Base-by-base conservation (phyloP, 1,140 invertebrate species). In the Ceratina calcarata region DNA sequence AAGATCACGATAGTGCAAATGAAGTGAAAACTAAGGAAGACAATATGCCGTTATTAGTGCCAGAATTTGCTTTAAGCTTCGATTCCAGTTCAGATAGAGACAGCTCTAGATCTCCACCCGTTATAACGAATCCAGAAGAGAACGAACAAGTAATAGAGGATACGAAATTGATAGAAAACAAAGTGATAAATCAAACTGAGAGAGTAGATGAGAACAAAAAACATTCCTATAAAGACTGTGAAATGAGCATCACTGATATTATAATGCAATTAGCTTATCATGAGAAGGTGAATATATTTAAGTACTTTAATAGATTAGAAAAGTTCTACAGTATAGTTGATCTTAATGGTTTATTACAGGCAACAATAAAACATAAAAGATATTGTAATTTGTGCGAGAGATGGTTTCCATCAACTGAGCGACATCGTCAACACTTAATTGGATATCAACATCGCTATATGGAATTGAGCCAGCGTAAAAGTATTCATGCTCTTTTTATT, bases 311-410 rank as follows among this genome's bases (percentile, higher is more conserved):
- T 57, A 15, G 0, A 16, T 22, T 18, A 0, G 51, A 49, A 51
- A 69, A 0, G 12, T 70, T 32, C 18, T 15, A 27, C 2, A 18
- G 53, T 60, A 12, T 49, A 45, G 10, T 16, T 45, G 13, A 77
- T 18, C 64, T 64, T 49, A 27, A 55, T 15, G 3, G 8, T 18
- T 75, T 72, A 20, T 73, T 49, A 3, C 55, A 93, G 92, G 91
- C 92, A 58, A 92, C 91, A 20, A 93, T 93, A 73, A 92, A 89
- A 13, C 90, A 93, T 68, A 89, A 86, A 78, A 89, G 89, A 18
- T 93, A 93, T 61, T 93, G 93, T 57, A 90, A 88, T 45, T 84
- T 93, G 6, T 93, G 93, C 60, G 92, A 93, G 78, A 90, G 90
- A 62, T 92, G 92, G 91, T 93, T 93, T 49, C 90, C 92, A 22